Conservation (phyloP, 2,888 invertebrate genomes). For the Stratiomys singularior region DNA sequence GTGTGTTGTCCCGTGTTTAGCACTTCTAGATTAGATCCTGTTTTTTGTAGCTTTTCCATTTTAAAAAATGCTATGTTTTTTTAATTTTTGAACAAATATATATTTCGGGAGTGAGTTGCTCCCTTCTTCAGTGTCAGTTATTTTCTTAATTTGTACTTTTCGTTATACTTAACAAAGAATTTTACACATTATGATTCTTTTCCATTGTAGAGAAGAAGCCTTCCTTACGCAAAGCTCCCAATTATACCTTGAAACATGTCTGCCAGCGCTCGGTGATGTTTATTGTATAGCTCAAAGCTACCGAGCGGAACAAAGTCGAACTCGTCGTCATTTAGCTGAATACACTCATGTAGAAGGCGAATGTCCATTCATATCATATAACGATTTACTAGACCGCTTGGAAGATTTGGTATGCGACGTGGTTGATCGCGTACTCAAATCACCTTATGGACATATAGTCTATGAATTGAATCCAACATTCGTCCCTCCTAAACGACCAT, state of each 20-base stretch:
- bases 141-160: background rate
- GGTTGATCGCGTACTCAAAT: constrained; percentile 88
- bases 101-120: too few relatives aligned
- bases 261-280: constrained; percentile 95
- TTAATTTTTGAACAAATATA: too few relatives aligned
- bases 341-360: constrained; percentile 98
- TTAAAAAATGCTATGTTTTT: too few relatives aligned
- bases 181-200: constrained; percentile 38
- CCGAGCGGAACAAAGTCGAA: constrained; percentile 96
- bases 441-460: constrained; percentile 83
- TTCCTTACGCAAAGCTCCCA: constrained; percentile 98
- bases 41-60: too few relatives aligned
- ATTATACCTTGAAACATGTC: constrained; percentile 94
- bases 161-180: background rate
- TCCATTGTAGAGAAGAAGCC: constrained; percentile 82
- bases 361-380: constrained; percentile 93
- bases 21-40: too few relatives aligned
- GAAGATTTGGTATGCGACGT: constrained; percentile 97
- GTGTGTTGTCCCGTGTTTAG: too few relatives aligned
- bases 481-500: constrained; percentile 84
- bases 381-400: constrained; percentile 86
- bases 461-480: constrained; percentile 93
- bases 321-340: constrained; percentile 96
- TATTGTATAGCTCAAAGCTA: constrained; percentile 98
- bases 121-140: too few relatives aligned